Base-by-base conservation (phyloP, 1,140 invertebrate genomes). In the Hermetia illucens region DNA sequence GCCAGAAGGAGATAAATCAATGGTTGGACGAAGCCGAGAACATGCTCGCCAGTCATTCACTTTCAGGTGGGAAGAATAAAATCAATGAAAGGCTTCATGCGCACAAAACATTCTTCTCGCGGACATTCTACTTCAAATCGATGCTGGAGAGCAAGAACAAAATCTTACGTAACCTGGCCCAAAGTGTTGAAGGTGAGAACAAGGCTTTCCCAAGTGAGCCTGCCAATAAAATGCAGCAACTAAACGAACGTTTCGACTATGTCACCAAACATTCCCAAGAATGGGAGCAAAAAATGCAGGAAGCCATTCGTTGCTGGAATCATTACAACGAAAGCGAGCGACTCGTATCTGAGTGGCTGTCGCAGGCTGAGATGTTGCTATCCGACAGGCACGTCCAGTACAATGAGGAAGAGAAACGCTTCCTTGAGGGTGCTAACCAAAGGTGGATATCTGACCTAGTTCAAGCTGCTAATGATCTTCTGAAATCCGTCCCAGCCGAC, bases 81-180 rank as follows among this genome's bases (percentile, higher is more conserved):
- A 71, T 84, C 15, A 72, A 83, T 44, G 66, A 72, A 15, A 75
- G 82, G 38, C 67, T 92, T 17, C 82, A 89, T 35, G 75, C 72
- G 46, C 83, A 94, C 50, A 89, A 90, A 57, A 70, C 74, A 13
- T 91, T 90, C 64, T 91, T 93, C 57, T 79, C 84, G 0, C 73
- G 87, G 40, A 84, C 77, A 0, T 71, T 88, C 0, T 92, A 92
- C 57, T 92, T 93, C 59, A 84, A 83, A 53, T 90, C 88, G 1
- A 90, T 92, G 79, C 54, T 94, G 27, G 88, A 93, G 47, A 92
- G 84, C 49, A 92, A 92, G 61, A 93, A 91, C 58, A 92, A 93
- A 64, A 78, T 93, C n/a, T 80, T 90, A 59, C 75, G 79, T 43
- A 90, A 77, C 49, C 82, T 94, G n/a, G 66, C 82, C 0, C 81